phyloP scores from a whole-genome alignment of 2,113 vertebrate genomes.

The Podiceps cristatus region DNA sequence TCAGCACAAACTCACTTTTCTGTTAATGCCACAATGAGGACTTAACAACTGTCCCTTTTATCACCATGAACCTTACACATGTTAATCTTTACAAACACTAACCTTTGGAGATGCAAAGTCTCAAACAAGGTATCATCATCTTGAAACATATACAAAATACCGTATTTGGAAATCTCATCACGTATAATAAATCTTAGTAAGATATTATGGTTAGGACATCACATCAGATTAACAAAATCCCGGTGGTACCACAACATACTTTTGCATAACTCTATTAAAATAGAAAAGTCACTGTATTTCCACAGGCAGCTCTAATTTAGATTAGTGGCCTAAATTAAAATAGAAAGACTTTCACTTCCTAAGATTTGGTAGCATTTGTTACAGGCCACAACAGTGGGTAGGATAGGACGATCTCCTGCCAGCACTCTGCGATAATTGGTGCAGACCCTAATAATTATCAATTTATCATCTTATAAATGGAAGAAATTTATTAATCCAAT shows the following conservation, averaged over 20 bases:
- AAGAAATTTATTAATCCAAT: neutral
- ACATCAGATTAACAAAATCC: neutral
- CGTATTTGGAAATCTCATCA: neutral
- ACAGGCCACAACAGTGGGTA: neutral
- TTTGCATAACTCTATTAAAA: neutral
- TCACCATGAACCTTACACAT: neutral
- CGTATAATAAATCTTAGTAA: fast-evolving
- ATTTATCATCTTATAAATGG: neutral
- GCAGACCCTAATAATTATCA: neutral
- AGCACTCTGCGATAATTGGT: neutral
- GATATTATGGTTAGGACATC: neutral
- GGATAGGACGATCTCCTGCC: neutral
- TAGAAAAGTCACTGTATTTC: neutral
- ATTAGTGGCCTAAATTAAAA: neutral
- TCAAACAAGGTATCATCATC: too few species aligned
- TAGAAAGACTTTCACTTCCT: neutral
- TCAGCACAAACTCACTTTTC: neutral
- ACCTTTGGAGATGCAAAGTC: neutral
- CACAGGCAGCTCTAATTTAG: neutral
- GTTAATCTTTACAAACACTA: neutral
- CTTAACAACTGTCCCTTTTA: neutral
- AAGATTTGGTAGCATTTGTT: neutral
- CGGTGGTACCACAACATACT: neutral
- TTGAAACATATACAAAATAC: neutral
- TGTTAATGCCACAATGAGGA: neutral